Conservation (phyloP, 2,113 vertebrate genomes). For the Scopus umbretta region DNA sequence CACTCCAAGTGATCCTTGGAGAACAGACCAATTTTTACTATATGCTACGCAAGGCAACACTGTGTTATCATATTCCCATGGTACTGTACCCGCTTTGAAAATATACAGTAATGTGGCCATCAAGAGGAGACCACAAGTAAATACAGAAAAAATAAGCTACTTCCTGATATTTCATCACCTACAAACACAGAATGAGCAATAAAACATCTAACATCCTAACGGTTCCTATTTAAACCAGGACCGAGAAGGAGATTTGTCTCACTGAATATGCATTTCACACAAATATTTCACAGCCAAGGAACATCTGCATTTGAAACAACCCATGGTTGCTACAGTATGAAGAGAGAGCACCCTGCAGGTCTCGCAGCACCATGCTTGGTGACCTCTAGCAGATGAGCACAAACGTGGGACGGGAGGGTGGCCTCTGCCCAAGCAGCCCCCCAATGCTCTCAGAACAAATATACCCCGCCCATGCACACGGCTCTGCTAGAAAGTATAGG, state of each 20-base stretch:
- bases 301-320: not conserved
- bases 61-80: not conserved
- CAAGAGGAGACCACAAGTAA: conserved; percentile 42
- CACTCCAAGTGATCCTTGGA: conserved; percentile 39
- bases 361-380: accelerated
- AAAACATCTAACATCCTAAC: not conserved
- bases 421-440: not conserved
- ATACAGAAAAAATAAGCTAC: not conserved
- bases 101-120: conserved; percentile 37
- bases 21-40: conserved; percentile 46
- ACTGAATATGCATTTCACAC: not conserved
- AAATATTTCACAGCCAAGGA: not conserved
- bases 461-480: accelerated
- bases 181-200: not conserved
- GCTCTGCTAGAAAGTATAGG: not conserved
- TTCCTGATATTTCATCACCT: not conserved
- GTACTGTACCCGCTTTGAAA: not conserved
- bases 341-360: not conserved
- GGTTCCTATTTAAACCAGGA: not conserved
- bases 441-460: accelerated
- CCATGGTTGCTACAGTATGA: not conserved
- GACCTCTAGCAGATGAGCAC: not conserved
- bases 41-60: conserved; percentile 42
- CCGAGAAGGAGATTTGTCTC: not conserved
- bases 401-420: accelerated